Conservation (phyloP, 30 jellyfish, hydroid and myxozoan genomes). For the Calvadosia cruxmelitensis region DNA sequence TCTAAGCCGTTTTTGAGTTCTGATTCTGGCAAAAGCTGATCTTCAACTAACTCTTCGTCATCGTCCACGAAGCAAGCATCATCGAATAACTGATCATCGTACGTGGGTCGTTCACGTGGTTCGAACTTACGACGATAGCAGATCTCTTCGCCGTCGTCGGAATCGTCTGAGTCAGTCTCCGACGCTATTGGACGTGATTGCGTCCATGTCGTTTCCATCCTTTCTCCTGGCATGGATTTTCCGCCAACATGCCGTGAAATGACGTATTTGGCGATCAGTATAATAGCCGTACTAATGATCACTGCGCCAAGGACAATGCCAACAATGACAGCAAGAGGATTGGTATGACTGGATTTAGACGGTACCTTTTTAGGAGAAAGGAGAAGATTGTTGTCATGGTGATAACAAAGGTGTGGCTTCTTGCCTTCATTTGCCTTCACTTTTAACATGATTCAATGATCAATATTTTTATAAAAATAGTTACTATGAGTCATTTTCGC, state of each 20-base stretch:
- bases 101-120: constrained; percentile 15
- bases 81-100: constrained; percentile 31
- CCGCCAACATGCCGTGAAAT: constrained; percentile 14
- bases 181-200: constrained; percentile 2
- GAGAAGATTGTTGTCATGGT: neutral
- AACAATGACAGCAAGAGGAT: constrained; percentile 61
- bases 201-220: constrained; percentile 40
- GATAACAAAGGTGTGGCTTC: too few species aligned
- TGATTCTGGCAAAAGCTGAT: constrained; percentile 78
- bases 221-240: constrained; percentile 1
- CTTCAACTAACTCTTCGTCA: constrained; percentile 83
- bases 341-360: constrained; percentile 27
- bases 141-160: neutral
- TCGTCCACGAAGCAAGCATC: constrained; percentile 52
- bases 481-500: neutral
- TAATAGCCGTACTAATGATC: constrained; percentile 56
- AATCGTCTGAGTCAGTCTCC: neutral
- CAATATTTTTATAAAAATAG: too few species aligned
- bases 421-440: too few species aligned
- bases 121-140: neutral
- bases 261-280: constrained; percentile 43
- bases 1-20: constrained; percentile 78
- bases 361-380: constrained; percentile 57
- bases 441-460: neutral
- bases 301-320: constrained; percentile 80